A percentile compares a stretch with the other conserved stretches of the same genome.
Evolutionary conservation across 37 sponge, comb jelly and placozoan species (phyloP).

Genomic region (Bolinopsis microptera): DNA sequence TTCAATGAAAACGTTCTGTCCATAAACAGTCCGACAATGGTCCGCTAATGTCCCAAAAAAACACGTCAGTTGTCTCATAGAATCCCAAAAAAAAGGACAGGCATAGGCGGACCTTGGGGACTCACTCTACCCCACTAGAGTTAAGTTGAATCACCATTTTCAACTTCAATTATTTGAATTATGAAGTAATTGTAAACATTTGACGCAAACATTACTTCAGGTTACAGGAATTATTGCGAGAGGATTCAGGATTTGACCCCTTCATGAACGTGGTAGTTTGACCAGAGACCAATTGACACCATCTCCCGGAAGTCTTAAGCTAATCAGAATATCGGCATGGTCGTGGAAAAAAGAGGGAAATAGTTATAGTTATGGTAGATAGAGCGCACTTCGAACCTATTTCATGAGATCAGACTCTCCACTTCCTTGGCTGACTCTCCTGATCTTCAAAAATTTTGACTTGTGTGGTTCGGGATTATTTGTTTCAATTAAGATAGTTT

Average conservation of each 20-base stretch:
- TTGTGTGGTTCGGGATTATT: no score
- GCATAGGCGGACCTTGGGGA: no score
- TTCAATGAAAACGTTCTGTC: no score
- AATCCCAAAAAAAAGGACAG: no score
- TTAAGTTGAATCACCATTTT: not conserved
- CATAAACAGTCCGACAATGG: no score
- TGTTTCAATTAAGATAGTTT: not conserved
- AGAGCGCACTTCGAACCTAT: constrained; percentile 86
- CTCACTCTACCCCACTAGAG: no score
- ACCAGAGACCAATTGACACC: constrained; percentile 88
- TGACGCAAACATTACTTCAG: not conserved
- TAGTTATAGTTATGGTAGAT: constrained; percentile 95
- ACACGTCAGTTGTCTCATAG: no score
- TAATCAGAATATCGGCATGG: constrained; percentile 90
- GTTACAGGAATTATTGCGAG: constrained; percentile 92
- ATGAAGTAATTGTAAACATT: not conserved
- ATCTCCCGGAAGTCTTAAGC: not conserved
- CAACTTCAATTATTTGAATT: not conserved
- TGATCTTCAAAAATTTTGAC: no score
- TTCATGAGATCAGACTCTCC: not conserved
- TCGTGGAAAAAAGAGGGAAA: constrained; percentile 97
- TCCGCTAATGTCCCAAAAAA: no score
- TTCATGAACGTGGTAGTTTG: constrained; percentile 99
- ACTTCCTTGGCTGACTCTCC: no score
- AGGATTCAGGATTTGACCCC: constrained; percentile 98